Evolutionary conservation across 2,888 invertebrate species (phyloP).

Genomic region (Conchocele bisecta): DNA sequence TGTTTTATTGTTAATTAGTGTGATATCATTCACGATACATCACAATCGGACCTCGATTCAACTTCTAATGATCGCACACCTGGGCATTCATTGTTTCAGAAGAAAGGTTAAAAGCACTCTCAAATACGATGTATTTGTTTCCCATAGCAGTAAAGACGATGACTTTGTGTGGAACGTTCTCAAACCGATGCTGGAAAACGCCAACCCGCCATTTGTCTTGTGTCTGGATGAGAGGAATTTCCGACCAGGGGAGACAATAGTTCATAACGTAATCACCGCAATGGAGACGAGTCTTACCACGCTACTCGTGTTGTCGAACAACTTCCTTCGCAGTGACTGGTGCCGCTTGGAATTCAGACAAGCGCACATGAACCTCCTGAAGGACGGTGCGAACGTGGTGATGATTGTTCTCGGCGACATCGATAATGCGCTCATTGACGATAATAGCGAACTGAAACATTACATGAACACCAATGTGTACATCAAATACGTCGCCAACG

Average conservation of each 20-base stretch:
- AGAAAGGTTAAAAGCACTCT: constrained; percentile 1
- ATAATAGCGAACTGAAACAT: constrained; percentile 23
- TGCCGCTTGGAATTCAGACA: constrained; percentile 45
- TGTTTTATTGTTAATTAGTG: neutral
- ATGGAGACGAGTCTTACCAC: constrained; percentile 37
- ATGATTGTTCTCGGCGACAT: constrained; percentile 35
- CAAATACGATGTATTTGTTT: constrained; percentile 36
- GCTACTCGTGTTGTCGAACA: constrained; percentile 36
- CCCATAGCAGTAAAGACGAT: constrained; percentile 44
- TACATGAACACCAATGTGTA: constrained; percentile 35
- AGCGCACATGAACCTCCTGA: constrained; percentile 28
- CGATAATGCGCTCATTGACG: constrained; percentile 17
- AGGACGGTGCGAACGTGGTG: constrained; percentile 24
- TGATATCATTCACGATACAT: neutral
- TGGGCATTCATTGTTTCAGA: constrained; percentile 17
- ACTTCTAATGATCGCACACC: constrained; percentile 23
- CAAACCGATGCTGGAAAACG: constrained; percentile 5
- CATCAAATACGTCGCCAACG: constrained; percentile 14
- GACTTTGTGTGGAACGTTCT: constrained; percentile 10
- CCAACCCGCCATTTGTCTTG: constrained; percentile 26
- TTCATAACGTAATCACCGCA: constrained; percentile 28
- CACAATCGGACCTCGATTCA: constrained; percentile 6
- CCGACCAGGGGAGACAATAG: constrained; percentile 21
- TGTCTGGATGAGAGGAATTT: constrained; percentile 39
- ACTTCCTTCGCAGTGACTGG: constrained; percentile 43